Evolutionary conservation across 2,113 vertebrate species (phyloP), one percentile per base, ranked within the genome.

Genomic region (Rhipidura dahli): DNA sequence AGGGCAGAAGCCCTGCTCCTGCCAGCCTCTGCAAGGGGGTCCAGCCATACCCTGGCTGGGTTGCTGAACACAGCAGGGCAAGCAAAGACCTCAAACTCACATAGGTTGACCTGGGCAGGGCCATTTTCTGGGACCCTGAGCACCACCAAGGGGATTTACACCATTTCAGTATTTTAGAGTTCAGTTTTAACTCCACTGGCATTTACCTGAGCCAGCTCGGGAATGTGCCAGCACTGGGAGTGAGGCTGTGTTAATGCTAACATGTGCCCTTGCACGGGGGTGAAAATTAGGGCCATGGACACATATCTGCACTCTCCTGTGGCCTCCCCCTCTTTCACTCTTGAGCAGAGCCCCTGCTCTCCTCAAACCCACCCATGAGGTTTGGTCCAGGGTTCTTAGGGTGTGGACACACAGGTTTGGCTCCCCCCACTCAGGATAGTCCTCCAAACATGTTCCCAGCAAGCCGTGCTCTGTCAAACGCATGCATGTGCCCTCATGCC

Each of bases 351-450:
- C 39, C 61, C 83, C 61, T 15, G 23, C 15, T 88, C 15, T 64
- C 44, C 71, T 90, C 63, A 51, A 33, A 88, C 40, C 19, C 44
- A 49, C 59, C 24, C 24, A 11, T 24, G 63, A 68, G 30, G 13
- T 83, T 68, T 76, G 40, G n/a, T 22, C 49, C 39, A 61, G 49
- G 45, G 45, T 78, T 65, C 54, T 82, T 15, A 39, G 45, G 37
- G 23, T 9, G 27, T 33, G 50, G 40, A 56, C 79, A 83, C 13
- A 20, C 1, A 53, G 15, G 7, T 76, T 59, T 79, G 53, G 45
- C 21, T 50, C 15, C 35, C 28, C 18, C 31, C 0, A 2, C 42
- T 57, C 2, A 0, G 21, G 33, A n/a, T 1, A 49, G 13, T 16
- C 10, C 40, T 86, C 31, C 64, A 77, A 28, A 37, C 15, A 9